Conservation (phyloP, 1,140 invertebrate genomes). For the Ceratina japonica region DNA sequence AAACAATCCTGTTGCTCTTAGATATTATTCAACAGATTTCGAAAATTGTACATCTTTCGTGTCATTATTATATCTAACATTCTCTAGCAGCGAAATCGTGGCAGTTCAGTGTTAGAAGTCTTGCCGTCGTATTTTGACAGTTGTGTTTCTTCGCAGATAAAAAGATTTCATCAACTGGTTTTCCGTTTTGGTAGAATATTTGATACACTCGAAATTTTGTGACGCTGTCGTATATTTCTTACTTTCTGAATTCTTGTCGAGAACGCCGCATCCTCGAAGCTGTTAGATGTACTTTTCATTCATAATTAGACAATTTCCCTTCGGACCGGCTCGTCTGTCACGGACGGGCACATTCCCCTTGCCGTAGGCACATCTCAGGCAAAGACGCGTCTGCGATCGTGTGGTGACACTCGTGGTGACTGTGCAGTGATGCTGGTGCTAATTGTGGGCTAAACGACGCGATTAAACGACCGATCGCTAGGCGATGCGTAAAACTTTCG, state of each 20-base stretch:
- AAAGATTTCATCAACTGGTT: too few relatives aligned
- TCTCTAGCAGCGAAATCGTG: background rate
- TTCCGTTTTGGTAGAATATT: too few relatives aligned
- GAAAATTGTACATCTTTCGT: background rate
- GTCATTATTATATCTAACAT: background rate
- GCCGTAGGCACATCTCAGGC: constrained; percentile 15
- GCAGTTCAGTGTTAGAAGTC: too few relatives aligned
- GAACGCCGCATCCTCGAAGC: background rate
- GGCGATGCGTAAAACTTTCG: background rate
- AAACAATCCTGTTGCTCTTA: background rate
- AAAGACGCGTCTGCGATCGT: constrained; percentile 43
- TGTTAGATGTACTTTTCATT: background rate
- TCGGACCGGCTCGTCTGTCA: constrained; percentile 30
- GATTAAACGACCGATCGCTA: background rate
- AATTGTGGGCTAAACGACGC: constrained; percentile 39
- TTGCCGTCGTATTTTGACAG: background rate
- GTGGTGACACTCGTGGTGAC: constrained; percentile 53
- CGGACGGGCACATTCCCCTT: constrained; percentile 43
- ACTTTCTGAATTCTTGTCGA: background rate
- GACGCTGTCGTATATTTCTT: background rate
- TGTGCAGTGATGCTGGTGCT: constrained; percentile 55
- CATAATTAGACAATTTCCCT: constrained; percentile 20
- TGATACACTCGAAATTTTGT: too few relatives aligned
- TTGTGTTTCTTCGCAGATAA: background rate
- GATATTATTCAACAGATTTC: background rate